Base-by-base conservation (phyloP, 30 jellyfish, hydroid and myxozoan genomes). In the Turritopsis rubra region DNA sequence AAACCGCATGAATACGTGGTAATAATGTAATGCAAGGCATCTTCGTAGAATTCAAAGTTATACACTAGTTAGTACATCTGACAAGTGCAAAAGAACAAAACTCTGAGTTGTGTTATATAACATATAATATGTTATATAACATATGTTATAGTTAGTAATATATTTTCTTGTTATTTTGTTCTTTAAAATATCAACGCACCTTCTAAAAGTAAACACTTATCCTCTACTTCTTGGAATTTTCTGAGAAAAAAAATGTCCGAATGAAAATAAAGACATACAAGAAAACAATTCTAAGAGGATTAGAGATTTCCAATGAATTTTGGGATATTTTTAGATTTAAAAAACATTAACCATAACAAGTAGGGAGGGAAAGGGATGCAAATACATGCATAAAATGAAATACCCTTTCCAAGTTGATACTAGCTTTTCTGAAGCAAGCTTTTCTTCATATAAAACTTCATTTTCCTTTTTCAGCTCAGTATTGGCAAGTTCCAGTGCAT, bases 391-490 rank as follows among this genome's bases (percentile, higher is more conserved):
- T 7, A 79, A 54, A 3, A 80, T 8, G 28, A 29, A 81, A 24
- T 65, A 80, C 87, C 65, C 65, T 80, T 1, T 80, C 79, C 75
- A 24, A 21, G 53, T 4, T 22, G 65, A n/a, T 21, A 52, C 23
- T 25, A 28, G 31, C 28, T 52, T 53, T 53, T 80, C 87, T 13
- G 81, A 29, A 80, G 75, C 52, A 23, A 80, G 65, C 65, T 52
- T 80, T n/a, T 80, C 79, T 41, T 80, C 79, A 52, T 80, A 80
- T 21, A 80, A 53, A 65, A 80, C 53, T 80, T 80, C 87, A 80
- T 80, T 80, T 80, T 80, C 87, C 27, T 65, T 80, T 80, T 80
- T 80, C 82, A 80, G 24, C 79, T 80, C 79, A 23, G 13, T 26
- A 65, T 18, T 27, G 23, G 77, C 52, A 53, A 53, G 60, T 41